Percentiles rank a stretch among this genome's conserved stretches.
Conservation (phyloP, 2,113 vertebrate species). For the Chamaetylas fuelleborni region DNA sequence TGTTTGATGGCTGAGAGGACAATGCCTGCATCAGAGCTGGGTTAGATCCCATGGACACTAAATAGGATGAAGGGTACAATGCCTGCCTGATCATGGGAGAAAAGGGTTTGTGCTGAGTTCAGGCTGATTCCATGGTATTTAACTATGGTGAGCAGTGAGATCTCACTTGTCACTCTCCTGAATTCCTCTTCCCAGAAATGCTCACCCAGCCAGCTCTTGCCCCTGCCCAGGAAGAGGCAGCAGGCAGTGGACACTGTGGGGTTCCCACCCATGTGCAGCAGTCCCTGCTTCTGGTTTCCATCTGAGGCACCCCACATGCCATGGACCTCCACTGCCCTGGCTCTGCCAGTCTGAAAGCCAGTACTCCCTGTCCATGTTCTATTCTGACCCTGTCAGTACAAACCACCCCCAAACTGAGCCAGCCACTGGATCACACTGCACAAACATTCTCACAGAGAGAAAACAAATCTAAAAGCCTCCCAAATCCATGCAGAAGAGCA, state of each 20-base stretch:
- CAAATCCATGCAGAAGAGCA: neutral
- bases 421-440: accelerated
- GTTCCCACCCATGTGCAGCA: neutral
- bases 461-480: neutral
- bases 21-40: neutral
- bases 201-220: neutral
- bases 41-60: neutral
- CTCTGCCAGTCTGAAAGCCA: neutral
- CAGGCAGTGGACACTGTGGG: neutral
- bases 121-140: neutral
- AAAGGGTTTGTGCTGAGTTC: neutral
- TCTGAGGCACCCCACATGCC: neutral
- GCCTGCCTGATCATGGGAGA: neutral
- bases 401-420: neutral
- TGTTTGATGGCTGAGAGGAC: neutral
- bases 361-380: accelerated
- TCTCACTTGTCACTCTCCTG: neutral
- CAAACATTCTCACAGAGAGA: neutral
- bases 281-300: neutral
- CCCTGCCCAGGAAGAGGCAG: neutral
- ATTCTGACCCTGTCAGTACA: neutral
- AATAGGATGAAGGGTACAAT: neutral
- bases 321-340: accelerated
- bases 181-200: neutral
- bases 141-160: neutral